Evolutionary conservation across 2,113 vertebrate species (phyloP), one percentile per base, ranked within the genome.

Genomic region (Erpornis zantholeuca): DNA sequence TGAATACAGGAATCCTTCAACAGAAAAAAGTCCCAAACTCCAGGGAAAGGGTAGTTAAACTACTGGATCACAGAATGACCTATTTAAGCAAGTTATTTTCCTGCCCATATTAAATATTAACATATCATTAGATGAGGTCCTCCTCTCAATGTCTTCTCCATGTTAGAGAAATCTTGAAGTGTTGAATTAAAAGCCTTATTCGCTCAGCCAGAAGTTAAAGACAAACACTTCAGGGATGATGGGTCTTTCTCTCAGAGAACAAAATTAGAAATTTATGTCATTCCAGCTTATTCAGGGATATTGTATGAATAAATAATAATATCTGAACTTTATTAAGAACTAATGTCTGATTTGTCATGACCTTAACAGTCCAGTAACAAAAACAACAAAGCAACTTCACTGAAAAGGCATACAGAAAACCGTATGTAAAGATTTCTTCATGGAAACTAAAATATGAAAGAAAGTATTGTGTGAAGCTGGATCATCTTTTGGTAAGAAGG

Each of bases 41-140:
- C 28, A 72, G 12, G 17, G 59, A 91, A 79, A 49, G 10, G 15
- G 25, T 80, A 72, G 84, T 61, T 71, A 76, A 79, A 82, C 85
- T 66, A 76, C 57, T 85, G 50, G 54, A 60, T 80, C 72, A 95
- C 44, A 91, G 20, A 60, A 90, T 42, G 65, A 64, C 28, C n/a
- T 72, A 61, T n/a, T 94, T 40, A 86, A 88, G 68, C 7, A 79
- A 40, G 18, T 50, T 82, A 81, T 86, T 89, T 60, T 82, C 75
- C 84, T 91, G 73, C 35, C 70, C 65, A 5, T 76, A 94, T 75
- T 91, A 94, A 94, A 91, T 94, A 82, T 65, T 79, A 69, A 84
- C 28, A 77, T 42, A 40, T 79, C 59, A 82, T 85, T 82, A 90
- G 57, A 92, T 53, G 66, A 88, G n/a, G 21, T 65, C 7, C 29